Evolutionary conservation across 1,140 invertebrate genomes (phyloP).

Genomic region (Leptestheria dahalacensis): DNA sequence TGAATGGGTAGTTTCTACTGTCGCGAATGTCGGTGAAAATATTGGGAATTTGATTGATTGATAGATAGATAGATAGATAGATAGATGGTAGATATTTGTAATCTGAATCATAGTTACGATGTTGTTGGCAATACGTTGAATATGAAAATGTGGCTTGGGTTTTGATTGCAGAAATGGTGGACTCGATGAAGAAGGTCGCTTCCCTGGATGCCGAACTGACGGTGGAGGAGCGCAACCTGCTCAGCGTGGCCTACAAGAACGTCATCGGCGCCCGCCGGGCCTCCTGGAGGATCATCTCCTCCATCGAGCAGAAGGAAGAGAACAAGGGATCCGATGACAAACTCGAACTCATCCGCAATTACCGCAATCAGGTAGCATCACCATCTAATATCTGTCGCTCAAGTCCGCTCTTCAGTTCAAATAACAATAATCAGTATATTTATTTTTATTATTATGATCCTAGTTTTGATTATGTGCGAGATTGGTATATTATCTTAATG

Average conservation of each 20-base stretch:
- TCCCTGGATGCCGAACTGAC: conserved; percentile 70
- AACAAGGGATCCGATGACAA: conserved; percentile 69
- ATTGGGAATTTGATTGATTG: no score
- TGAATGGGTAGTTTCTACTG: no score
- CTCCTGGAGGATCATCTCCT: conserved; percentile 93
- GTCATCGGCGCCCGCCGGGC: conserved; percentile 91
- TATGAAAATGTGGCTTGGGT: not conserved
- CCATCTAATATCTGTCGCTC: not conserved
- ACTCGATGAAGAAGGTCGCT: conserved; percentile 53
- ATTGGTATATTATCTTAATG: not conserved
- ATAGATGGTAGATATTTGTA: no score
- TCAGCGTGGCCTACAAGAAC: conserved; percentile 98
- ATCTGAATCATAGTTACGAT: no score
- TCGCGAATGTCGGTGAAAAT: no score
- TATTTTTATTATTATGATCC: not conserved
- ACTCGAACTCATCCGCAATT: conserved; percentile 82
- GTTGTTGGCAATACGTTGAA: no score
- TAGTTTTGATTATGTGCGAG: not conserved
- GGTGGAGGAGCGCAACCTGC: conserved; percentile 87
- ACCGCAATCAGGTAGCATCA: conserved; percentile 55
- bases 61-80: no score
- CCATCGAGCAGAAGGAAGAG: conserved; percentile 82
- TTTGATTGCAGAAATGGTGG: conserved; percentile 45
- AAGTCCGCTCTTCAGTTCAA: no score
- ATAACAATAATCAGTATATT: not conserved